Conservation (phyloP, 2,888 invertebrate species). For the Acanthopleura granulata region DNA sequence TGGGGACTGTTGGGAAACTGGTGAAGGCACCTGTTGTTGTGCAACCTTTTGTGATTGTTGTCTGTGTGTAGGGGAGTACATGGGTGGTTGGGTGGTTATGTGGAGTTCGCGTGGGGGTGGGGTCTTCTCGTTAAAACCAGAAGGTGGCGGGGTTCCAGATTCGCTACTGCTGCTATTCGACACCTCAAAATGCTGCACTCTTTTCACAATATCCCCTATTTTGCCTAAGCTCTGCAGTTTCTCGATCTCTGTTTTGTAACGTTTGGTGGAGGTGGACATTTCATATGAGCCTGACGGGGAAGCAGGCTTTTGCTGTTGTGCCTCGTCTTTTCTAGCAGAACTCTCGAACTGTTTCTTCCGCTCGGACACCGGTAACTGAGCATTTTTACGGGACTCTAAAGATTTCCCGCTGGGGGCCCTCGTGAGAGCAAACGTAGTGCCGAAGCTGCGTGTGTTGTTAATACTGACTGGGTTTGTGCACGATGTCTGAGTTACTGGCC, state of each 20-base stretch:
- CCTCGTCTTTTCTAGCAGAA: not conserved
- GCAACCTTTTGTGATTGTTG: not conserved
- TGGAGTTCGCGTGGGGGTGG: slow-evolving; percentile 33
- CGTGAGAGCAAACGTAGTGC: slow-evolving; percentile 56
- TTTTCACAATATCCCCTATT: slow-evolving; percentile 61
- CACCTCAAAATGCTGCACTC: slow-evolving; percentile 65
- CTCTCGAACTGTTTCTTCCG: slow-evolving; percentile 58
- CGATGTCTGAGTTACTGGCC: not conserved
- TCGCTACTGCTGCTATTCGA: not conserved
- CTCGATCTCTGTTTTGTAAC: slow-evolving; percentile 58
- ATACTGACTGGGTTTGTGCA: not conserved
- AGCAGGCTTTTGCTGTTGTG: not conserved
- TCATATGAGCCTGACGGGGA: not conserved
- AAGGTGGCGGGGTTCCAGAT: slow-evolving; percentile 1
- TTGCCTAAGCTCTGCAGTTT: slow-evolving; percentile 70
- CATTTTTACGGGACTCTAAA: slow-evolving; percentile 40
- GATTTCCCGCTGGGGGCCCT: slow-evolving; percentile 47
- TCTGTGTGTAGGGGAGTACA: not conserved
- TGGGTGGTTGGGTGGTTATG: slow-evolving; percentile 22
- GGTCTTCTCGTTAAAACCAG: too few species aligned
- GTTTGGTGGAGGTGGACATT: slow-evolving; percentile 26
- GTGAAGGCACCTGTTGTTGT: not conserved
- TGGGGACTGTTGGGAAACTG: not conserved
- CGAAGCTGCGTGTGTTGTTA: slow-evolving; percentile 20
- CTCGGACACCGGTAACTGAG: slow-evolving; percentile 49